Conservation (phyloP, 2,797 vertebrate genomes). For the Kryptopterus vitreolus region DNA sequence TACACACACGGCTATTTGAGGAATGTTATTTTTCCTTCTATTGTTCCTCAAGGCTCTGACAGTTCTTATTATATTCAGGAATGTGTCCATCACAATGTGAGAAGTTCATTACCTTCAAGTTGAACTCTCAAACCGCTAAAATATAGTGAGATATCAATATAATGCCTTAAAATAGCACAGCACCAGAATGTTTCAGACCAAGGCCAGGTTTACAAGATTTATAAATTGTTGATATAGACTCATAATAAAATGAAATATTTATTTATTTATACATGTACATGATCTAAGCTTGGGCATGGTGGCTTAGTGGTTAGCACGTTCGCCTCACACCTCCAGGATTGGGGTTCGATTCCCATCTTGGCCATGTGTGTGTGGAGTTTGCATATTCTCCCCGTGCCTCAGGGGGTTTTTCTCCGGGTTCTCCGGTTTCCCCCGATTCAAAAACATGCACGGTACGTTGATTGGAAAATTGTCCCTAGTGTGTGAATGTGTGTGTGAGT, state of each 20-base stretch:
- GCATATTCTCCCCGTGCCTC: no score
- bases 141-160: background rate
- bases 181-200: background rate
- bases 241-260: background rate
- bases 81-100: slow-evolving; percentile 18
- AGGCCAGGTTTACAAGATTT: background rate
- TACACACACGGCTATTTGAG: slow-evolving; percentile 41
- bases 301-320: no score
- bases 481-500: no score
- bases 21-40: slow-evolving; percentile 48
- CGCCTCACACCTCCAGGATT: no score
- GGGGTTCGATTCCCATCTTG: no score
- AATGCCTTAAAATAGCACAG: background rate
- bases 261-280: background rate
- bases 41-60: slow-evolving; percentile 42
- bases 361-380: no score
- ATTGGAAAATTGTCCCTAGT: no score
- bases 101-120: background rate
- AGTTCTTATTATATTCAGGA: slow-evolving; percentile 29
- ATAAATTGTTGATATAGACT: background rate
- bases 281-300: no score
- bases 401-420: no score
- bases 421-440: no score
- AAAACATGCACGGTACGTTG: no score
- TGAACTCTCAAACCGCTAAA: background rate